Percentiles rank a stretch among this genome's conserved stretches.
Evolutionary conservation across 2,888 invertebrate species (phyloP).

Genomic region (Synergus itoensis): DNA sequence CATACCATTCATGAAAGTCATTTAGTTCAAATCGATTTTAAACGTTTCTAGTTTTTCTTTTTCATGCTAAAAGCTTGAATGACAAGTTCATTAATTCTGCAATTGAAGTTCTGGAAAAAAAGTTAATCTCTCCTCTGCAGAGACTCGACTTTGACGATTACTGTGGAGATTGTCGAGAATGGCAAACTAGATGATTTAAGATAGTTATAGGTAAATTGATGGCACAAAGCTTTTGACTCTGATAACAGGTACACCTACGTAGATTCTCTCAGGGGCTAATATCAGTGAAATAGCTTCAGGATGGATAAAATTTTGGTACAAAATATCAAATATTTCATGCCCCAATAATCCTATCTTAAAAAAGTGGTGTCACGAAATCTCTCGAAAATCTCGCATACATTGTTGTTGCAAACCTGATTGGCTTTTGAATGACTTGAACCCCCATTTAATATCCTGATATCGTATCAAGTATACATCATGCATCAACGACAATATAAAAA

Average conservation of each 20-base stretch:
- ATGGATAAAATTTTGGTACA: not conserved
- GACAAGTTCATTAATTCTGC: not conserved
- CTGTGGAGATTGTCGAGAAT: not conserved
- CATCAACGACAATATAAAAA: too few relatives aligned
- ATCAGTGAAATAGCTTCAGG: too few relatives aligned
- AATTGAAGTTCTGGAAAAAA: not conserved
- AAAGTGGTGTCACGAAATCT: too few relatives aligned
- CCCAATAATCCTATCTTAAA: conserved; percentile 5
- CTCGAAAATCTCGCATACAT: too few relatives aligned
- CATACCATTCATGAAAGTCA: too few relatives aligned
- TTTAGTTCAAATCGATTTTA: too few relatives aligned
- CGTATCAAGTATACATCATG: too few relatives aligned
- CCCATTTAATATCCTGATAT: too few relatives aligned
- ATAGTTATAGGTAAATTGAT: not conserved
- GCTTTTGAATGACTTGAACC: too few relatives aligned
- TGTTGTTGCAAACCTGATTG: too few relatives aligned
- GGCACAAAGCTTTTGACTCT: not conserved
- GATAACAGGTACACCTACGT: not conserved
- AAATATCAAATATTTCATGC: not conserved
- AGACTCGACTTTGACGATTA: conserved; percentile 1
- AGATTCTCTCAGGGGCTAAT: too few relatives aligned
- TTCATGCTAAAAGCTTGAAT: not conserved
- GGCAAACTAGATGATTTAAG: not conserved
- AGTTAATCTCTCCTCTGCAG: not conserved
- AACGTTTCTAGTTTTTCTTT: too few relatives aligned